These are phyloP conservation scores for Alosa sapidissima DNA, from an alignment of 2,797 vertebrate species.

Conservation along the genomic window DNA sequence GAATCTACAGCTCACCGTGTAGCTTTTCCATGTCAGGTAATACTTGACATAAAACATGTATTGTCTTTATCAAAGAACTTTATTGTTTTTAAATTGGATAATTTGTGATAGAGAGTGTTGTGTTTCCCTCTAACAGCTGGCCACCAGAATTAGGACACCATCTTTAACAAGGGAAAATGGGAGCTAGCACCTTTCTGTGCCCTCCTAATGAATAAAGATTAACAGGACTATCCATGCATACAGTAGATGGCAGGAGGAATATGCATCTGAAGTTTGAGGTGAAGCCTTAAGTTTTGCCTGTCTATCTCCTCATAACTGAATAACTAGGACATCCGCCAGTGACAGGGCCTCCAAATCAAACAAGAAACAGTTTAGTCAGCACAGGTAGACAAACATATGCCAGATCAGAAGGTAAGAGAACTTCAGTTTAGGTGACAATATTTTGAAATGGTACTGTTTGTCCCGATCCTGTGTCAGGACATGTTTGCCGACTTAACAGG, in stretches of 20 bases:
- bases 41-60: neutral
- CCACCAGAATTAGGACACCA: neutral
- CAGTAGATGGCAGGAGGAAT: neutral
- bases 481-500: too few species aligned
- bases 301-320: too few species aligned
- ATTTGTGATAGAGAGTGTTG: neutral
- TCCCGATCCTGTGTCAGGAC: too few species aligned
- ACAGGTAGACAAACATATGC: too few species aligned
- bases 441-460: too few species aligned
- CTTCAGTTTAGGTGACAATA: too few species aligned
- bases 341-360: too few species aligned
- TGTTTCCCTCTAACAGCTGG: constrained; percentile 1
- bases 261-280: neutral
- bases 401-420: too few species aligned
- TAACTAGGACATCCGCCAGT: too few species aligned
- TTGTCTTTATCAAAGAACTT: neutral
- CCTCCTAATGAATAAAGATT: neutral
- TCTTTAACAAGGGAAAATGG: neutral
- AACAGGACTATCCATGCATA: neutral
- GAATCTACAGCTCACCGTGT: neutral
- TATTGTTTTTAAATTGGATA: neutral
- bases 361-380: too few species aligned
- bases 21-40: neutral
- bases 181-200: neutral
- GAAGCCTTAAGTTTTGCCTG: too few species aligned